Evolutionary conservation across 2,888 invertebrate genomes (phyloP), one percentile per base, ranked within the genome.

Genomic region (Venusia cambrica): DNA sequence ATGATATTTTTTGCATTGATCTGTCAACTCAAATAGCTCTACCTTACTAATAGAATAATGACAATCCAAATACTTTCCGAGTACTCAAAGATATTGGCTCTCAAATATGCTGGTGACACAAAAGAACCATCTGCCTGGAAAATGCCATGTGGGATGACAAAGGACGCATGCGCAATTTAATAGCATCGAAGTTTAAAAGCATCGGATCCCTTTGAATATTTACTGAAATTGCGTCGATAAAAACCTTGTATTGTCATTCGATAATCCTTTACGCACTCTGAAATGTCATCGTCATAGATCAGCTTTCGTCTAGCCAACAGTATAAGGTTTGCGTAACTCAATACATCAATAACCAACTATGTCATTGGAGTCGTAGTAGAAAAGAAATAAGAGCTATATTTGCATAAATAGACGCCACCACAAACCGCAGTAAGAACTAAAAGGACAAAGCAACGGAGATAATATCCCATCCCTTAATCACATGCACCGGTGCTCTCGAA

Each of bases 391-490:
- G 69, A 58, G 50, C 49, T 49, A 59, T 48, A 56, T 60, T 68
- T 53, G 50, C 48, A 54, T 59, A 34, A 38, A 35, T 38, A 52
- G 52, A 68, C 54, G 60, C 54, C 59, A 73, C 81, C 84, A 63
- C 79, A 83, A 73, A 80, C 85, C 83, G 65, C 84, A 80, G 74
- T 69, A 74, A 76, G 80, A 73, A 77, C 74, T 73, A 59, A 51
- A 51, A 64, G 46, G 70, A 77, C 76, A 81, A 80, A 74, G 75
- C 62, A 57, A 68, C 65, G 51, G 68, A 78, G 73, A 84, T 84
- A 81, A 79, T 80, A 75, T 85, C 72, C 75, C 76, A 83, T 85
- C 84, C 84, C 77, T 78, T 85, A 85, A 87, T 87, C 83, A 85
- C 81, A 87, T 87, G 85, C 85, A 74, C 77, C 73, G 81, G 57